phyloP scores from a whole-genome alignment of 1,140 invertebrate species.

The Campoletis sonorensis region DNA sequence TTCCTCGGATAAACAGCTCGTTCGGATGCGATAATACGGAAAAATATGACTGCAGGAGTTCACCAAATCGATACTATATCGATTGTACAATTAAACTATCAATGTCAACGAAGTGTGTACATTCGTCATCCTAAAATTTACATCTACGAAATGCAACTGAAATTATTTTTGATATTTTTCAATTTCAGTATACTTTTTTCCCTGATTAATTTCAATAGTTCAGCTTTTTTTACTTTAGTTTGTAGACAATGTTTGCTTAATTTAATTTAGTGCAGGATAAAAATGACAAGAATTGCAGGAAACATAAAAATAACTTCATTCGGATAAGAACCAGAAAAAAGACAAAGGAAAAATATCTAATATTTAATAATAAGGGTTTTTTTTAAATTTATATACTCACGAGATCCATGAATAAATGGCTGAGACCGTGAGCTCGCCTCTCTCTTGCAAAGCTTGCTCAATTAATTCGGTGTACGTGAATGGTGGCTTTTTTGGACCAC shows the following conservation, averaged over 20 bases:
- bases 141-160: no score
- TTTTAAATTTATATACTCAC: conserved; percentile 87
- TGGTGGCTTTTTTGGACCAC: conserved; percentile 84
- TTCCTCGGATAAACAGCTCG: conserved; percentile 33
- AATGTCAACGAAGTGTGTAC: conserved; percentile 17
- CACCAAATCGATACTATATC: background rate
- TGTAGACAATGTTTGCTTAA: no score
- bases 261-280: no score
- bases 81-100: conserved; percentile 16
- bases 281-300: no score
- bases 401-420: conserved; percentile 95
- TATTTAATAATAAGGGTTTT: no score
- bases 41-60: conserved; percentile 3
- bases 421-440: conserved; percentile 91
- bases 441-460: conserved; percentile 88
- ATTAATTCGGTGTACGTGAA: conserved; percentile 93
- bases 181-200: no score
- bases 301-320: no score
- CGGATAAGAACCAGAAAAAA: no score
- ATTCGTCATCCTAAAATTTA: background rate
- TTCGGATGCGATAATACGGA: conserved; percentile 30
- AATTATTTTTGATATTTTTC: no score
- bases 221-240: no score
- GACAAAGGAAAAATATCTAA: no score
- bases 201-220: no score